Evolutionary conservation across 2,888 invertebrate genomes (phyloP).

Genomic region (Unio delphinus): DNA sequence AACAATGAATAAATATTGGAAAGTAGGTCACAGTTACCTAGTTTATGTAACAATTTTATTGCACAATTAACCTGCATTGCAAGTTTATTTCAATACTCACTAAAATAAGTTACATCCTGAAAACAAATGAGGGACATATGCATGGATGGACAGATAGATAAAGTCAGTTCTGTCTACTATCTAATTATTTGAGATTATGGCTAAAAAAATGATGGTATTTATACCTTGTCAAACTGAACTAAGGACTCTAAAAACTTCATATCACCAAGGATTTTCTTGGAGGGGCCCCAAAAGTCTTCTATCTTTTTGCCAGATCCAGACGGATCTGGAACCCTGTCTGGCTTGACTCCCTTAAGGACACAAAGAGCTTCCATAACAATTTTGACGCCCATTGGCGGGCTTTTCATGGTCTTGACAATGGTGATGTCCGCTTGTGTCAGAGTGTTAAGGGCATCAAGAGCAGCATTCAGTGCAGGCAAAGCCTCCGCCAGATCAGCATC

Average conservation of each 20-base stretch:
- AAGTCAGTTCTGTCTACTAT: no score
- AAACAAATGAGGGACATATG: no score
- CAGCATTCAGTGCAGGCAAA: constrained; percentile 71
- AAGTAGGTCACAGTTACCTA: no score
- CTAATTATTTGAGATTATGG: no score
- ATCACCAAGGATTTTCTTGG: constrained; percentile 70
- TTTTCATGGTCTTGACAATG: constrained; percentile 72
- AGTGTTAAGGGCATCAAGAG: constrained; percentile 71
- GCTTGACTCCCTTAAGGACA: constrained; percentile 71
- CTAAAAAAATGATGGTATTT: not conserved
- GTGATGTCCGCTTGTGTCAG: constrained; percentile 71
- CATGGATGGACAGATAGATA: no score
- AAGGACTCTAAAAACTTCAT: constrained; percentile 71
- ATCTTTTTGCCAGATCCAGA: constrained; percentile 71
- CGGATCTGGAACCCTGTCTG: constrained; percentile 71
- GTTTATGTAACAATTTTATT: no score
- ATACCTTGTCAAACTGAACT: constrained; percentile 69
- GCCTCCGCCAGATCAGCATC: constrained; percentile 71
- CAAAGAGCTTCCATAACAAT: constrained; percentile 72
- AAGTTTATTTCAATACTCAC: no score
- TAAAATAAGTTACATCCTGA: no score
- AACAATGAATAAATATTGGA: no score
- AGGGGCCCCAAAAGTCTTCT: constrained; percentile 72
- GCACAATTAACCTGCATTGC: no score
- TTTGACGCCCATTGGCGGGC: constrained; percentile 69